phyloP scores from a whole-genome alignment of 2,113 vertebrate genomes.

The Procavia capensis region DNA sequence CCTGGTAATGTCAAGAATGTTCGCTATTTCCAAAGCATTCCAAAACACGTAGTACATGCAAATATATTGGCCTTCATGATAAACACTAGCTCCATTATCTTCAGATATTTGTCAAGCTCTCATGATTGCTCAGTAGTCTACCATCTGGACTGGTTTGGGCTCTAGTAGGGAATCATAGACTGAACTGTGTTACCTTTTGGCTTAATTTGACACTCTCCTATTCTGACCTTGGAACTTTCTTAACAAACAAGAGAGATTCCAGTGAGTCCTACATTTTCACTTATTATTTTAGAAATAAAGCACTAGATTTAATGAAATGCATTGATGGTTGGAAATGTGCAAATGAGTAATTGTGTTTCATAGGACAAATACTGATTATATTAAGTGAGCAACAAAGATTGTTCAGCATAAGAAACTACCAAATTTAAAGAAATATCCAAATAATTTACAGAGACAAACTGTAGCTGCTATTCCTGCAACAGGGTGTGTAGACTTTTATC shows the following conservation, averaged over 20 bases:
- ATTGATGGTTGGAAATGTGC: background rate
- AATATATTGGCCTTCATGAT: background rate
- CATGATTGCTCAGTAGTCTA: background rate
- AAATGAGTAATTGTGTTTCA: background rate
- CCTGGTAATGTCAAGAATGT: background rate
- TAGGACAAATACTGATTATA: background rate
- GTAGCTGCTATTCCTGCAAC: background rate
- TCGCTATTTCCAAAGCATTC: background rate
- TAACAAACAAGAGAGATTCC: background rate
- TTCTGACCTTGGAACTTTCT: background rate
- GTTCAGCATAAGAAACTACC: background rate
- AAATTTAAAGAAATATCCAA: background rate
- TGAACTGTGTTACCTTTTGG: background rate
- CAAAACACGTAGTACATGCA: background rate
- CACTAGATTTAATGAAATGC: background rate
- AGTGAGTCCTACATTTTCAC: background rate
- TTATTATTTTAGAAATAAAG: background rate
- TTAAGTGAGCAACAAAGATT: background rate
- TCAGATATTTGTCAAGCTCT: background rate
- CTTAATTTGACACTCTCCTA: background rate
- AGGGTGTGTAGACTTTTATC: background rate
- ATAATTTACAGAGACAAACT: background rate
- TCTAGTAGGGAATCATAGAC: background rate
- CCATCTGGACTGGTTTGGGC: background rate
- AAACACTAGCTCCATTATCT: background rate